Evolutionary conservation across 2,888 invertebrate genomes (phyloP).

Genomic region (Spisula subtruncata): DNA sequence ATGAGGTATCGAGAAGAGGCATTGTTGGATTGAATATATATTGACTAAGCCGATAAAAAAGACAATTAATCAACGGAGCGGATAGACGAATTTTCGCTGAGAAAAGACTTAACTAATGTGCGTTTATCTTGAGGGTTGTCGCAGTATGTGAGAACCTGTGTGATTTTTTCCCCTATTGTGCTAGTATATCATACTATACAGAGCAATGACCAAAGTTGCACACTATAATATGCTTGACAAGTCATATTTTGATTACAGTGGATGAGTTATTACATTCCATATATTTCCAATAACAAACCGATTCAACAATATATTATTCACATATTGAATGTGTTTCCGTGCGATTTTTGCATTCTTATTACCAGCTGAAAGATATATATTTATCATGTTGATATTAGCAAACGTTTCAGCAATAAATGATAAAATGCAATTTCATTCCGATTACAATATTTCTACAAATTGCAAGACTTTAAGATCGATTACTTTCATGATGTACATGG

Average conservation of each 20-base stretch:
- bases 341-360: neutral
- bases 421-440: neutral
- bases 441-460: neutral
- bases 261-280: neutral
- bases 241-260: neutral
- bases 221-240: neutral
- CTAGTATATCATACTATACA: too few species aligned
- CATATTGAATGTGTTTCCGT: neutral
- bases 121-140: too few species aligned
- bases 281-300: neutral
- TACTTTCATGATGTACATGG: too few species aligned
- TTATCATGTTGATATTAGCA: neutral
- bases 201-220: too few species aligned
- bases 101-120: neutral
- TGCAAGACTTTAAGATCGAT: too few species aligned
- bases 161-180: too few species aligned
- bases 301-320: neutral
- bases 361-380: neutral
- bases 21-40: neutral
- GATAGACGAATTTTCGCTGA: neutral
- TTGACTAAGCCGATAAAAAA: neutral
- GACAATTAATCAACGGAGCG: neutral
- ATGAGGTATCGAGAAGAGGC: neutral
- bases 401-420: neutral
- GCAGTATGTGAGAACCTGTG: too few species aligned